Conservation (phyloP, 2,113 vertebrate species). For the Stegastes partitus region DNA sequence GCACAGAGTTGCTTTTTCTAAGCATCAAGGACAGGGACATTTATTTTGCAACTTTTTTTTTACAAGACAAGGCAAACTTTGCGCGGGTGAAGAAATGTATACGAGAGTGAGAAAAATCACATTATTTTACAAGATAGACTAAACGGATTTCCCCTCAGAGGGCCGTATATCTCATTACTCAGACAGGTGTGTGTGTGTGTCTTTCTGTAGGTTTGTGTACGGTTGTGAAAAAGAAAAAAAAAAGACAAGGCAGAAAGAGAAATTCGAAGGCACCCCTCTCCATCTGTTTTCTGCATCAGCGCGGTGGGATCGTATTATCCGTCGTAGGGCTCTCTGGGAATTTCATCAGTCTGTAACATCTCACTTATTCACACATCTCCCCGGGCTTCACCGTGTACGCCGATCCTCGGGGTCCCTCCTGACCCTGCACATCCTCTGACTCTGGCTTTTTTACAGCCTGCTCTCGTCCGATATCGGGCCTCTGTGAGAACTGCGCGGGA, state of each 20-base stretch:
- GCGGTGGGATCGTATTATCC: constrained; percentile 77
- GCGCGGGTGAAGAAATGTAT: constrained; percentile 47
- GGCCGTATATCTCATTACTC: constrained; percentile 59
- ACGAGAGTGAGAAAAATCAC: constrained; percentile 66
- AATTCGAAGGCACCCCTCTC: constrained; percentile 55
- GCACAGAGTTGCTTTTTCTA: not conserved
- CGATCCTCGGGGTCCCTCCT: constrained; percentile 42
- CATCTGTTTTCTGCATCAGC: constrained; percentile 84
- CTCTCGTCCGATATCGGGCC: constrained; percentile 14
- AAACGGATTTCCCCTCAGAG: constrained; percentile 72
- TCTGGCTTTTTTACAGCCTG: constrained; percentile 27
- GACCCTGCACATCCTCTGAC: constrained; percentile 57
- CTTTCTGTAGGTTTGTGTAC: constrained; percentile 44
- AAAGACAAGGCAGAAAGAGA: constrained; percentile 45
- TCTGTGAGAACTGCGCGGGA: constrained; percentile 28
- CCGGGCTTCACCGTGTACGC: constrained; percentile 38
- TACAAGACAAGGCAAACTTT: constrained; percentile 44
- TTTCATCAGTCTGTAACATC: constrained; percentile 84
- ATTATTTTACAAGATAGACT: constrained; percentile 70
- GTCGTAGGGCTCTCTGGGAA: constrained; percentile 80
- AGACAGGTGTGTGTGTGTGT: constrained; percentile 71
- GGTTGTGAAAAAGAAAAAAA: constrained; percentile 45
- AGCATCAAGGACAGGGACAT: not conserved
- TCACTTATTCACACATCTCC: constrained; percentile 84
- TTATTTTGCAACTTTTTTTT: constrained; percentile 48